phyloP scores from a whole-genome alignment of 2,113 vertebrate genomes.

The Sylvilagus bachmani region DNA sequence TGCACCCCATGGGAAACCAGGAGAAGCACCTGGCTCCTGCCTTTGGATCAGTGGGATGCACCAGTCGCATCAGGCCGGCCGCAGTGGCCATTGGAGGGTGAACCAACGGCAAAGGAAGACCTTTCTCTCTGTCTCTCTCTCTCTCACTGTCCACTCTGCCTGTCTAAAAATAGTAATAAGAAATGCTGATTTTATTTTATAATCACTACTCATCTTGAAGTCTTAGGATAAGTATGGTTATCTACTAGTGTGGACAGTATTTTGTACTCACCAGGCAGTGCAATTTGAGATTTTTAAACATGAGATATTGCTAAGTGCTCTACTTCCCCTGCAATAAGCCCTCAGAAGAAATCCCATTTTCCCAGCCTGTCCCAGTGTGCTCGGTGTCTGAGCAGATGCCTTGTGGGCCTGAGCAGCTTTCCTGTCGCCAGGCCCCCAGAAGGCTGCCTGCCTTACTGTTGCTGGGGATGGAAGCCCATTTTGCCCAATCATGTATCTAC shows the following conservation, averaged over 20 bases:
- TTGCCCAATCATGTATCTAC: neutral
- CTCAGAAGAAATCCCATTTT: neutral
- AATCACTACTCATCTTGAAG: neutral
- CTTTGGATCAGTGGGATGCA: no score
- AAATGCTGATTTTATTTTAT: conserved; percentile 8
- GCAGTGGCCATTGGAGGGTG: no score
- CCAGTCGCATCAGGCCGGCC: no score
- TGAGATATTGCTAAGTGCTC: neutral
- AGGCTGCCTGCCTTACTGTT: neutral
- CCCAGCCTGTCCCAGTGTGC: neutral
- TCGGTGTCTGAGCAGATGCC: neutral
- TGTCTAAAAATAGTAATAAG: no score
- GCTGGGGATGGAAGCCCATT: neutral
- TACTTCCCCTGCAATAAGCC: neutral
- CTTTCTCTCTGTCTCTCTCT: no score
- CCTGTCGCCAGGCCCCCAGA: neutral
- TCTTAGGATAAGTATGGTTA: neutral
- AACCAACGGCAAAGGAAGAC: no score
- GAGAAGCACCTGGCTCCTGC: no score
- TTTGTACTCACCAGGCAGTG: neutral
- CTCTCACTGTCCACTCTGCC: no score
- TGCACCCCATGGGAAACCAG: no score
- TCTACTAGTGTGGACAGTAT: neutral
- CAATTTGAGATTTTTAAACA: neutral
- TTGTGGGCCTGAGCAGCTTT: neutral